These are phyloP conservation scores for Vulpes vulpes DNA, from an alignment of 2,113 vertebrate genomes.

Conservation along the genomic window DNA sequence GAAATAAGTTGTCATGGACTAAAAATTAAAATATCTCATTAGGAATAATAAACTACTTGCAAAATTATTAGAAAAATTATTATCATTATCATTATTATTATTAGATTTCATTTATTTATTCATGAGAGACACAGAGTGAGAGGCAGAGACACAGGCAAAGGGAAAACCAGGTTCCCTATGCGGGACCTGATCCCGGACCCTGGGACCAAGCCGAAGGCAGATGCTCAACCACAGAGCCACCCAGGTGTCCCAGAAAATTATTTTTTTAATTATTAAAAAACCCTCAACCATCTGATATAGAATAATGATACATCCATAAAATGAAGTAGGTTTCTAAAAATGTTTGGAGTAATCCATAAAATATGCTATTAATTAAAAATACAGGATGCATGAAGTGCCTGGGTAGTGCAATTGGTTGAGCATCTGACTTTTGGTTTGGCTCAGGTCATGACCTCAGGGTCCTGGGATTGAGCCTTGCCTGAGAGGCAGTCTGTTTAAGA, in stretches of 20 bases:
- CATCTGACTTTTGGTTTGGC: neutral
- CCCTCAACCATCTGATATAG: neutral
- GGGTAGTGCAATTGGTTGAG: neutral
- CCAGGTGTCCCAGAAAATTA: neutral
- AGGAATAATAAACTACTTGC: neutral
- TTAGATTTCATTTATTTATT: too few species aligned
- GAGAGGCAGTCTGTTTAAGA: neutral
- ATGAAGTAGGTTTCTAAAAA: neutral
- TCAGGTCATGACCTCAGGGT: neutral
- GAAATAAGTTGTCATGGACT: neutral
- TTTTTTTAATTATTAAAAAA: neutral
- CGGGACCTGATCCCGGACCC: too few species aligned
- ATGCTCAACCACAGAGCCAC: too few species aligned
- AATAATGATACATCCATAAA: neutral
- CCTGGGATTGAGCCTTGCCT: neutral
- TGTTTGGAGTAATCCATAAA: neutral
- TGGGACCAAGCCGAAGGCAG: too few species aligned
- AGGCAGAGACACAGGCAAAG: too few species aligned
- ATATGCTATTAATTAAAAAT: neutral
- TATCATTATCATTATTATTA: too few species aligned
- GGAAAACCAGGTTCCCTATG: too few species aligned
- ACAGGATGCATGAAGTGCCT: neutral
- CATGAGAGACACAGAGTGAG: too few species aligned
- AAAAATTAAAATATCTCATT: neutral
- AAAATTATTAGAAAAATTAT: constrained; percentile 10